Evolutionary conservation across 2,888 invertebrate species (phyloP).

Genomic region (Operophtera brumata): DNA sequence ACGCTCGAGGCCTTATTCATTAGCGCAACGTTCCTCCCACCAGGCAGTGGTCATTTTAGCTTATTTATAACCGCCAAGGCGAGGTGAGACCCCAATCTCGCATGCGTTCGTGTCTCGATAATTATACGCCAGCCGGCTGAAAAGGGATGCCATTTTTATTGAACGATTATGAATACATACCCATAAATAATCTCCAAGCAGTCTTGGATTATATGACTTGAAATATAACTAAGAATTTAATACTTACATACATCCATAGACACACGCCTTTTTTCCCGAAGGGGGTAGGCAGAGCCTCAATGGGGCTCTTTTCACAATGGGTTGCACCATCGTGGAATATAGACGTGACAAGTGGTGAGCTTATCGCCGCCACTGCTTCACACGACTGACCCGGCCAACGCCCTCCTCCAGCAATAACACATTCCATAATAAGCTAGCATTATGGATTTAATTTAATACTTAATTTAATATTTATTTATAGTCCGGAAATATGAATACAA

Average conservation of each 20-base stretch:
- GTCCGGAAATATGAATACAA: too few relatives aligned
- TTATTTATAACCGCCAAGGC: conserved; percentile 73
- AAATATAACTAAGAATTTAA: conserved; percentile 3
- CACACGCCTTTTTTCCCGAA: too few relatives aligned
- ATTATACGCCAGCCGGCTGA: conserved; percentile 75
- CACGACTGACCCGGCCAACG: too few relatives aligned
- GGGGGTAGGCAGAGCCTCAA: too few relatives aligned
- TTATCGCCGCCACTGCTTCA: too few relatives aligned
- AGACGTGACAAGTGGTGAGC: too few relatives aligned
- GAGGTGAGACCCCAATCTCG: conserved; percentile 81
- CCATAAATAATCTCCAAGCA: conserved; percentile 26
- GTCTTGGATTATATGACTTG: conserved; percentile 23
- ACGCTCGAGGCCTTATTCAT: conserved; percentile 61
- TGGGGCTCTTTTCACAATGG: too few relatives aligned
- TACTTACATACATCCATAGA: not conserved
- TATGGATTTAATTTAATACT: too few relatives aligned
- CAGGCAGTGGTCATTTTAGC: conserved; percentile 70
- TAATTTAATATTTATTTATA: too few relatives aligned
- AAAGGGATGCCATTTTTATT: conserved; percentile 73
- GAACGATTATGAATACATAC: conserved; percentile 50
- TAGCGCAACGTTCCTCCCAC: conserved; percentile 75
- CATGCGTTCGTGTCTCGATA: conserved; percentile 74
- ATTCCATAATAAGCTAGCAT: too few relatives aligned
- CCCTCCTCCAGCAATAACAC: too few relatives aligned
- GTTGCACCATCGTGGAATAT: too few relatives aligned